phyloP scores from a whole-genome alignment of 2,113 vertebrate species.

The Phyllopteryx taeniolatus region DNA sequence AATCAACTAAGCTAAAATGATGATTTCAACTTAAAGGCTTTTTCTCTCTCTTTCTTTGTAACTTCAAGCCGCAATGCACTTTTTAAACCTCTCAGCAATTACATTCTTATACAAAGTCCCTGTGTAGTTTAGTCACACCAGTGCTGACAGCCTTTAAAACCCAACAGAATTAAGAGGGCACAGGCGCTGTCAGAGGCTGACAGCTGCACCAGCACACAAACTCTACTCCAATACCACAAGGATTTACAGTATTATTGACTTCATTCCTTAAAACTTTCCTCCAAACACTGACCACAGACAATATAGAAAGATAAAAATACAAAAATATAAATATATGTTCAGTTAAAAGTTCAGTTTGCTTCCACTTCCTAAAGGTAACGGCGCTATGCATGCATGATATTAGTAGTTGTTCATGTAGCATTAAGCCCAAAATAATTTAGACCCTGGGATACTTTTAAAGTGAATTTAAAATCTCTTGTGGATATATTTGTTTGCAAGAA shows the following conservation, averaged over 20 bases:
- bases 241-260: slow-evolving; percentile 16
- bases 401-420: not conserved
- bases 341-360: not conserved
- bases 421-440: not conserved
- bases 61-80: slow-evolving; percentile 24
- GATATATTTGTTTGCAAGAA: too few species aligned
- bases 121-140: slow-evolving; percentile 36
- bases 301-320: not conserved
- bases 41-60: slow-evolving; percentile 25
- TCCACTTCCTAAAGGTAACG: not conserved
- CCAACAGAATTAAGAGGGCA: slow-evolving; percentile 52
- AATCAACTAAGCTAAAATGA: slow-evolving; percentile 19
- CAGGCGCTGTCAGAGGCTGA: slow-evolving; percentile 54
- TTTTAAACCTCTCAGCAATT: slow-evolving; percentile 53
- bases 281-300: not conserved
- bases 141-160: slow-evolving; percentile 53
- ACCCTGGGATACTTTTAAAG: not conserved
- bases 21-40: slow-evolving; percentile 20
- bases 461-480: not conserved
- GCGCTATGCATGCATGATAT: not conserved
- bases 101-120: slow-evolving; percentile 37
- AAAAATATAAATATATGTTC: not conserved
- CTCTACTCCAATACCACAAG: slow-evolving; percentile 32
- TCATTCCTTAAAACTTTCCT: slow-evolving; percentile 15
- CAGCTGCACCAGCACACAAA: slow-evolving; percentile 29